These are phyloP conservation scores for Aphidius ervi DNA, from an alignment of 1,140 invertebrate genomes.

Conservation along the genomic window DNA sequence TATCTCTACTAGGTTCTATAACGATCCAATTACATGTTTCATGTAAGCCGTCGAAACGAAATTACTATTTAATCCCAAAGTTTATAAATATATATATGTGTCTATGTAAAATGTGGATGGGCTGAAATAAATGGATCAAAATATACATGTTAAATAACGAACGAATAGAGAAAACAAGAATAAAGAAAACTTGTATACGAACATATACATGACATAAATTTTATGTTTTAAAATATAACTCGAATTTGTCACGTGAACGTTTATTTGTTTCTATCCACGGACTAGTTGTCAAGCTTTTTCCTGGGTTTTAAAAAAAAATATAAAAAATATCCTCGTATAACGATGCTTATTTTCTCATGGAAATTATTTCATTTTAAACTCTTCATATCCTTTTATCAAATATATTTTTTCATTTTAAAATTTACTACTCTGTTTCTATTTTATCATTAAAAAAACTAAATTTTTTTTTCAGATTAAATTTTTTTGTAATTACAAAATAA, in stretches of 20 bases:
- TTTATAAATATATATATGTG: not conserved
- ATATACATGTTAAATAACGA: not conserved
- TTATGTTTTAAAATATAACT: conserved; percentile 6
- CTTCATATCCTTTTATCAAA: not conserved
- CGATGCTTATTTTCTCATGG: conserved; percentile 32
- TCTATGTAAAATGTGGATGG: not conserved
- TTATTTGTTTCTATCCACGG: not conserved
- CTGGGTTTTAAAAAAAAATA: too few relatives aligned
- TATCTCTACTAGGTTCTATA: conserved; percentile 43
- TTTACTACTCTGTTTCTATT: too few relatives aligned
- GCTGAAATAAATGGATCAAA: conserved; percentile 4
- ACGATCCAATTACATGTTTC: conserved; percentile 50
- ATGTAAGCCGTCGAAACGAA: conserved; percentile 44
- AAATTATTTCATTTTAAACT: conserved; percentile 6
- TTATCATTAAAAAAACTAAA: too few relatives aligned
- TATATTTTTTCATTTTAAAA: too few relatives aligned
- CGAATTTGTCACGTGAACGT: conserved; percentile 13
- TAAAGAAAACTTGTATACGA: conserved; percentile 3
- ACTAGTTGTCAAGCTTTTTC: too few relatives aligned
- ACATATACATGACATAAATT: not conserved
- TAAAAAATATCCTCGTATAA: conserved; percentile 24
- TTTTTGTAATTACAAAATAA: too few relatives aligned
- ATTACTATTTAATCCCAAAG: conserved; percentile 47
- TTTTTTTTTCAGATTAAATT: too few relatives aligned
- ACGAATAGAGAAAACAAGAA: not conserved